Evolutionary conservation across 1,140 invertebrate genomes (phyloP), one percentile per base, ranked within the genome.

Genomic region (Cydia pomonella): DNA sequence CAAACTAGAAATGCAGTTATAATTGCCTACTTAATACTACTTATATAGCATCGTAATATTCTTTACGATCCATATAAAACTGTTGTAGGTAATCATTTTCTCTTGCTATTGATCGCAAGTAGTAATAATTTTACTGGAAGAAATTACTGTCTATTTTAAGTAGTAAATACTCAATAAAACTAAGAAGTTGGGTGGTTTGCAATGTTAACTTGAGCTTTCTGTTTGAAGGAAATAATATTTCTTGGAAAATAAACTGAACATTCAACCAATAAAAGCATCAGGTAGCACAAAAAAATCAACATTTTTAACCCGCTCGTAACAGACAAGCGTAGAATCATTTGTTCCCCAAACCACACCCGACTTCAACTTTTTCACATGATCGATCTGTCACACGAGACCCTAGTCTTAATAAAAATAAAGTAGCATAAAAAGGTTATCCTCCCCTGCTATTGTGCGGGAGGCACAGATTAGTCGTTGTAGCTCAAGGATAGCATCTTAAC

Each of bases 401-500:
- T 80, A 75, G 81, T 81, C 78, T 82, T 84, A 78, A 77, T 77
- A 85, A 77, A 84, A 87, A 87, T 88, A 86, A 89, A 88, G 84
- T 86, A 87, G 77, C 84, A 87, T 50, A 89, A 90, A 89, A 91
- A 90, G 80, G 77, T 92, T 90, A 92, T 89, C 81, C 87, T 84
- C 88, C 84, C 86, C 87, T 84, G 83, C 89, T 82, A 90, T 93
- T 90, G 89, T 91, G 82, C 44, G 47, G 62, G 79, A 79, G 81
- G 81, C 84, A 87, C 85, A 92, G 91, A 92, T 92, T 92, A 92
- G 85, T 90, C 83, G 84, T 84, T 81, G 83, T 82, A 80, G 84
- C 83, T 82, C 80, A 63, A 53, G 89, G 89, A 92, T 90, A 92
- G 90, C 85, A 93, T 93, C 91, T 93, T 90, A 92, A 92, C 86